phyloP scores from a whole-genome alignment of 2,113 vertebrate species.

The Oenanthe melanoleuca region DNA sequence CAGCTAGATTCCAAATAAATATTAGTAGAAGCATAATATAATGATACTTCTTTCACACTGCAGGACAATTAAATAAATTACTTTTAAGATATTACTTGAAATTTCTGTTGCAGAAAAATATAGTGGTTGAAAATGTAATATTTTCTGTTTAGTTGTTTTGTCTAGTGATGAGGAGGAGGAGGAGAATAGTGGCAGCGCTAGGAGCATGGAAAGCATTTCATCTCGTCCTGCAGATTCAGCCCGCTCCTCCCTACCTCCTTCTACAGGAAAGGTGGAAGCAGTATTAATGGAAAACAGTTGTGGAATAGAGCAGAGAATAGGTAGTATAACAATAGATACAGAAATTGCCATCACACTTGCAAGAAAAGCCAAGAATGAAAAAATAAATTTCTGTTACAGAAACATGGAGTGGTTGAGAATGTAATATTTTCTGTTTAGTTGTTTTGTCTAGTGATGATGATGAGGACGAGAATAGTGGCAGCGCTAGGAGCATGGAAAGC shows the following conservation, averaged over 20 bases:
- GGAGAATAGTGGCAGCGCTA: conserved; percentile 82
- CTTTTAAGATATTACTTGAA: neutral
- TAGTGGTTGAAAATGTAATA: conserved; percentile 48
- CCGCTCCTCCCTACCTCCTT: conserved; percentile 88
- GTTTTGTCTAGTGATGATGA: conserved; percentile 94
- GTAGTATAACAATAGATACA: conserved; percentile 77
- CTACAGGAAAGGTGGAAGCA: conserved; percentile 89
- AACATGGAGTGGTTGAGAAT: conserved; percentile 53
- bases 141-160: conserved; percentile 86
- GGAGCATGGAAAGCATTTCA: conserved; percentile 86
- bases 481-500: conserved; percentile 85
- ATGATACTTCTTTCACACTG: neutral
- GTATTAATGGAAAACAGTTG: conserved; percentile 84
- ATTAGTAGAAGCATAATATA: neutral
- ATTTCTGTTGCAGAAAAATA: conserved; percentile 12
- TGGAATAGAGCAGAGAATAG: conserved; percentile 78
- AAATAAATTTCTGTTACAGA: conserved; percentile 22
- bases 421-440: conserved; percentile 79
- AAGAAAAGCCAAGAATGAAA: conserved; percentile 87
- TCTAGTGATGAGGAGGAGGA: conserved; percentile 91
- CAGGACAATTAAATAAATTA: neutral
- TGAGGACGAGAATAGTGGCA: conserved; percentile 85
- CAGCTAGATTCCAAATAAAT: neutral
- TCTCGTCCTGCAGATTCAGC: conserved; percentile 91
- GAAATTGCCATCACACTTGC: conserved; percentile 80